Evolutionary conservation across 2,888 invertebrate genomes (phyloP).

Genomic region (Euphydryas editha): DNA sequence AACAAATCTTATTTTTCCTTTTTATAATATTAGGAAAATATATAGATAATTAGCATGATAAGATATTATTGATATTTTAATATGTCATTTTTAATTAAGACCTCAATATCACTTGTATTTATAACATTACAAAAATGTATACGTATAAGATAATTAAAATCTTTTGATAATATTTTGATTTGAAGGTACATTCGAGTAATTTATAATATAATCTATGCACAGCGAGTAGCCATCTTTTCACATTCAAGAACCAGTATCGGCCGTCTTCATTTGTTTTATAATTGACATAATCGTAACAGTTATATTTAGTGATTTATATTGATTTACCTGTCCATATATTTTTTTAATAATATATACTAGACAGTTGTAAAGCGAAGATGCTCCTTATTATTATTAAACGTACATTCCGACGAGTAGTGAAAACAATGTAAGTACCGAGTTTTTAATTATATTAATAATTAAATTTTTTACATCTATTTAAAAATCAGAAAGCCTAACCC

Average conservation of each 20-base stretch:
- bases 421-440: slow-evolving; percentile 60
- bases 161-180: neutral
- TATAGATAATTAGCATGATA: too few relatives aligned
- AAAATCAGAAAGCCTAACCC: too few relatives aligned
- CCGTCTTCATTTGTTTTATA: slow-evolving; percentile 6
- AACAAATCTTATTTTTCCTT: too few relatives aligned
- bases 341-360: slow-evolving; percentile 5
- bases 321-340: neutral
- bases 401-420: slow-evolving; percentile 60
- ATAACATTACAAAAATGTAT: neutral
- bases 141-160: neutral
- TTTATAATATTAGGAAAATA: too few relatives aligned
- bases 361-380: slow-evolving; percentile 40
- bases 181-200: slow-evolving; percentile 3
- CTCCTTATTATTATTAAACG: slow-evolving; percentile 54
- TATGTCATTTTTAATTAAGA: neutral
- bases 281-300: slow-evolving; percentile 23
- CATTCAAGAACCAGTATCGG: slow-evolving; percentile 4
- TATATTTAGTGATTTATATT: slow-evolving; percentile 21
- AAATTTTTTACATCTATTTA: too few relatives aligned
- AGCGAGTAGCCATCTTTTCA: neutral
- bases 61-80: too few relatives aligned
- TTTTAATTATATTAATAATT: neutral
- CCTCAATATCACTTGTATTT: neutral
- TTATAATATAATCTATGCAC: neutral